A percentile compares a stretch with the other conserved stretches of the same genome.
Evolutionary conservation across 2,113 vertebrate species (phyloP).

Genomic region (Fregata magnificens): DNA sequence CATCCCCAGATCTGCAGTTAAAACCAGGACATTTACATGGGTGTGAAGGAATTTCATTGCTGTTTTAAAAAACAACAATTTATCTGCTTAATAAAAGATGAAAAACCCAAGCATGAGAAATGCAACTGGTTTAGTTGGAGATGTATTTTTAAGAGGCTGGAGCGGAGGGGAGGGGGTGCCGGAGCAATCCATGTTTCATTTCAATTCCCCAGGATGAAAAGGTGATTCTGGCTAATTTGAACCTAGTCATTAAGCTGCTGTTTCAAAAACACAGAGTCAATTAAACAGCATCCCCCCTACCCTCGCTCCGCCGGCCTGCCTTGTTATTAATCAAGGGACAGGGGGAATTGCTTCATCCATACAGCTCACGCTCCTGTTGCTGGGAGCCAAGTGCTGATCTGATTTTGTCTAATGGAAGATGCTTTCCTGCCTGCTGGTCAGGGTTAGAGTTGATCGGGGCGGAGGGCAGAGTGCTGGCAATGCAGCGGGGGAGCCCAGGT

Average conservation of each 20-base stretch:
- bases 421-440: background rate
- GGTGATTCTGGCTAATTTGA: constrained; percentile 33
- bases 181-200: background rate
- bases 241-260: background rate
- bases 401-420: background rate
- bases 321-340: background rate
- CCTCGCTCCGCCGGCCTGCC: background rate
- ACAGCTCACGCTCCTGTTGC: rapidly evolving
- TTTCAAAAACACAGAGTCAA: background rate
- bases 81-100: background rate
- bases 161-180: rapidly evolving
- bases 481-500: background rate
- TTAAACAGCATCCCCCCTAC: background rate
- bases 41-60: background rate
- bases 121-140: background rate
- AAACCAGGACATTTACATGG: background rate
- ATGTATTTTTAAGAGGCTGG: background rate
- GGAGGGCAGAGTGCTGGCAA: background rate
- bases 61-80: background rate
- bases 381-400: background rate
- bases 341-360: background rate
- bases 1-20: background rate
- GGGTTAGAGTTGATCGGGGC: background rate
- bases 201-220: background rate
- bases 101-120: background rate